Percentiles rank a stretch among this genome's conserved stretches.
Conservation (phyloP, 1,140 invertebrate species). For the Bicyclus anynana region DNA sequence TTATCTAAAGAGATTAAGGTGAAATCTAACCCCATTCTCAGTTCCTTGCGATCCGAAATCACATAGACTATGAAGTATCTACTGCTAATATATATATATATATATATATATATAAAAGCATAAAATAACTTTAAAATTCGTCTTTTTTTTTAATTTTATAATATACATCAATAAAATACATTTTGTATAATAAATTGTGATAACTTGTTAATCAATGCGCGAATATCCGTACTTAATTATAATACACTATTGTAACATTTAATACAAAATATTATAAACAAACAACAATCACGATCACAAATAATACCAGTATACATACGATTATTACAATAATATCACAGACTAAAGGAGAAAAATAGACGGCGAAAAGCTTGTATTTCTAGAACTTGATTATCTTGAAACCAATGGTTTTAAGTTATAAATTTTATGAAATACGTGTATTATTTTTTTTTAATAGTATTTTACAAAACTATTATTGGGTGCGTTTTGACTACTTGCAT, state of each 20-base stretch:
- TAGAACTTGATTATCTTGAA: too few species aligned
- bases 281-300: slow-evolving; percentile 30
- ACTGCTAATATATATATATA: too few species aligned
- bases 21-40: too few species aligned
- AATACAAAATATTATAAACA: slow-evolving; percentile 22
- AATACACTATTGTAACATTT: slow-evolving; percentile 20
- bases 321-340: background rate
- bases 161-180: slow-evolving; percentile 69
- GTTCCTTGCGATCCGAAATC: too few species aligned
- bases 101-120: too few species aligned
- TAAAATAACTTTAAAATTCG: slow-evolving; percentile 49
- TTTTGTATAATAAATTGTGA: slow-evolving; percentile 51
- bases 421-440: too few species aligned
- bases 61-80: too few species aligned
- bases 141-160: slow-evolving; percentile 64
- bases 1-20: too few species aligned
- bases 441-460: too few species aligned
- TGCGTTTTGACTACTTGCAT: too few species aligned
- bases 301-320: slow-evolving; percentile 2
- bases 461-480: too few species aligned
- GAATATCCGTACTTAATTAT: background rate
- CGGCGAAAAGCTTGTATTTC: background rate
- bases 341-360: slow-evolving; percentile 5
- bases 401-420: too few species aligned
- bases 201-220: slow-evolving; percentile 41